A percentile compares a stretch with the other conserved stretches of the same genome.
These are phyloP conservation scores for Alligator mississippiensis DNA, from an alignment of 2,113 vertebrate genomes.

Conservation along the genomic window DNA sequence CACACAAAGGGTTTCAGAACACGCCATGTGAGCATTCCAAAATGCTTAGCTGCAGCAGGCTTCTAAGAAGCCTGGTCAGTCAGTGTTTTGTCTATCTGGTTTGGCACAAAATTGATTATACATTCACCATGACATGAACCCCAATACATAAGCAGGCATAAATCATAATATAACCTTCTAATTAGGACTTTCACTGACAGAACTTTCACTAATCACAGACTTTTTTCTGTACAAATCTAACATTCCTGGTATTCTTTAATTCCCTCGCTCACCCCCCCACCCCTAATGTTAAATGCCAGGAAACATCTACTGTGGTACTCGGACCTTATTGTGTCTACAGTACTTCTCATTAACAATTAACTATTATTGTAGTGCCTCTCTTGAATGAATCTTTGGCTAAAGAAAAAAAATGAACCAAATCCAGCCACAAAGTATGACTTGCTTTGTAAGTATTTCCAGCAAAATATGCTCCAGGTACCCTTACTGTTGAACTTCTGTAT, in stretches of 20 bases:
- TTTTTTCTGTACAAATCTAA: conserved; percentile 3
- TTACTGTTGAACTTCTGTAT: conserved; percentile 24
- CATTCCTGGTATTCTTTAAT: not conserved
- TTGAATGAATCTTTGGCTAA: conserved; percentile 64
- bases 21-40: conserved; percentile 42
- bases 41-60: conserved; percentile 53
- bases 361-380: conserved; percentile 58
- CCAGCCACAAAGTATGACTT: conserved; percentile 46
- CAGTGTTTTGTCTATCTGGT: conserved; percentile 25
- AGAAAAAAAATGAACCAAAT: conserved; percentile 48
- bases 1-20: conserved; percentile 47
- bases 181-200: too few species aligned
- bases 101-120: conserved; percentile 13
- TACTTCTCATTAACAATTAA: conserved; percentile 65
- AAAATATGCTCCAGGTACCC: conserved; percentile 39
- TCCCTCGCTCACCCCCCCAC: not conserved
- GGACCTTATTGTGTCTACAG: conserved; percentile 75
- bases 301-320: conserved; percentile 51
- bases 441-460: conserved; percentile 56
- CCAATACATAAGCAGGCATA: not conserved
- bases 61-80: conserved; percentile 32
- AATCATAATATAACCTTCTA: not conserved
- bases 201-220: too few species aligned
- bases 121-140: not conserved
- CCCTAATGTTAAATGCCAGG: conserved; percentile 46